phyloP scores from a whole-genome alignment of 2,888 invertebrate species.

The Asteroscopus sphinx region DNA sequence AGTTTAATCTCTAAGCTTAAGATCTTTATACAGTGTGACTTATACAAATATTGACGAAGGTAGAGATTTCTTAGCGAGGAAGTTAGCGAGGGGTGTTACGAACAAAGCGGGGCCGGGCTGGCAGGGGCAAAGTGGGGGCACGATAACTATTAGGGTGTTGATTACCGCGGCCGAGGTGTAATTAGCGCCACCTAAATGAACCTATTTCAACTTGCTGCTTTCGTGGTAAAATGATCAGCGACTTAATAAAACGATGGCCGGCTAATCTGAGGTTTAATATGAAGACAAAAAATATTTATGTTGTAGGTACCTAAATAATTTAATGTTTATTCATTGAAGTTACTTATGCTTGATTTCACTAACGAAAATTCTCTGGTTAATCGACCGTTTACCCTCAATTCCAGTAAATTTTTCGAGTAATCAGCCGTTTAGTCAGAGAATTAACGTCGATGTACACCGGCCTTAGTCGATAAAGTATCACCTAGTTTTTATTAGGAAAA shows the following conservation, averaged over 20 bases:
- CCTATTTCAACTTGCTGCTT: conserved; percentile 77
- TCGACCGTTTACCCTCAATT: too few relatives aligned
- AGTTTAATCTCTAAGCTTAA: conserved; percentile 50
- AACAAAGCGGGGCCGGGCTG: conserved; percentile 57
- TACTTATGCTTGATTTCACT: too few relatives aligned
- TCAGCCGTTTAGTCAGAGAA: too few relatives aligned
- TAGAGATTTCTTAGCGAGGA: conserved; percentile 59
- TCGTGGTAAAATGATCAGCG: conserved; percentile 70
- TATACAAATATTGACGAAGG: conserved; percentile 51
- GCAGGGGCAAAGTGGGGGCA: conserved; percentile 56
- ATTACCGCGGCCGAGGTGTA: conserved; percentile 79
- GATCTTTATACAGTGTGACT: conserved; percentile 45
- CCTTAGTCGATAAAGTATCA: too few relatives aligned
- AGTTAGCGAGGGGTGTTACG: conserved; percentile 58
- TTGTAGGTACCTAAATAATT: too few relatives aligned
- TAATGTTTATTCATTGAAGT: too few relatives aligned
- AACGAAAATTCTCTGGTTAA: too few relatives aligned
- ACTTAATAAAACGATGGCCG: conserved; percentile 68
- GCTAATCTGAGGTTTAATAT: conserved; percentile 48
- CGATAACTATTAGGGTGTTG: conserved; percentile 79
- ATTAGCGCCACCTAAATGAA: conserved; percentile 85
- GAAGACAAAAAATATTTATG: conserved; percentile 4
- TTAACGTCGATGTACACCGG: too few relatives aligned
- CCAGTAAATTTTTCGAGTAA: too few relatives aligned
- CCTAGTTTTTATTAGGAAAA: too few relatives aligned